These are phyloP conservation scores for Acanthochromis polyacanthus DNA, from an alignment of 2,113 vertebrate genomes.

Conservation along the genomic window DNA sequence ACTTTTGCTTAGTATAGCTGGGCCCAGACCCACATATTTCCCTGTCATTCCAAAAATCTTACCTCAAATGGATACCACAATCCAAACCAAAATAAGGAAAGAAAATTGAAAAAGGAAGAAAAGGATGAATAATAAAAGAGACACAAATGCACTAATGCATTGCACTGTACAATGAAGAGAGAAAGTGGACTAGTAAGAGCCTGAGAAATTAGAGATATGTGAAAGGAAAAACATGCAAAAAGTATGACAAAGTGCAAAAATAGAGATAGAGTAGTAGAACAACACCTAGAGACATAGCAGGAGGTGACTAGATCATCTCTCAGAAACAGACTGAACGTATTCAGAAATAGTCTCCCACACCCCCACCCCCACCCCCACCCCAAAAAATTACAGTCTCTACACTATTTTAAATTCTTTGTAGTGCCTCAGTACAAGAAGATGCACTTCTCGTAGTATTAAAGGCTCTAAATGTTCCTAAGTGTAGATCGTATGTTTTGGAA, in stretches of 20 bases:
- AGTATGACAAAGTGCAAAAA: slow-evolving; percentile 31
- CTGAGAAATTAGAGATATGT: slow-evolving; percentile 47
- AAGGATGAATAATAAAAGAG: slow-evolving; percentile 77
- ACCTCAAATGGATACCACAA: slow-evolving; percentile 94
- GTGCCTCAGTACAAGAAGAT: not conserved
- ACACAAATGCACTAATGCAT: slow-evolving; percentile 60
- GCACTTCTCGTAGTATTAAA: not conserved
- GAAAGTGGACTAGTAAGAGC: slow-evolving; percentile 36
- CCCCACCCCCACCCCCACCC: too few relatives aligned
- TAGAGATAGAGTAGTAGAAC: slow-evolving; percentile 31
- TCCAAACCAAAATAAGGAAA: slow-evolving; percentile 93
- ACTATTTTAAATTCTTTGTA: slow-evolving; percentile 17
- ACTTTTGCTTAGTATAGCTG: not conserved
- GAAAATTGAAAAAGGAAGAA: slow-evolving; percentile 80
- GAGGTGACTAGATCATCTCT: slow-evolving; percentile 28
- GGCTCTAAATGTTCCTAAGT: not conserved
- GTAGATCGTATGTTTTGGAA: slow-evolving; percentile 17
- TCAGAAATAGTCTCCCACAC: not conserved
- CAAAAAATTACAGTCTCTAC: not conserved
- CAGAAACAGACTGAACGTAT: not conserved
- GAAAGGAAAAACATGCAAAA: slow-evolving; percentile 59
- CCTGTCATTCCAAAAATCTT: slow-evolving; percentile 88
- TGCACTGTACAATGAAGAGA: slow-evolving; percentile 57
- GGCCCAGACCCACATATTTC: slow-evolving; percentile 60
- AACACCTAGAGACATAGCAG: slow-evolving; percentile 41